Base-by-base conservation (phyloP, 2,113 vertebrate genomes). In the Nymphicus hollandicus region DNA sequence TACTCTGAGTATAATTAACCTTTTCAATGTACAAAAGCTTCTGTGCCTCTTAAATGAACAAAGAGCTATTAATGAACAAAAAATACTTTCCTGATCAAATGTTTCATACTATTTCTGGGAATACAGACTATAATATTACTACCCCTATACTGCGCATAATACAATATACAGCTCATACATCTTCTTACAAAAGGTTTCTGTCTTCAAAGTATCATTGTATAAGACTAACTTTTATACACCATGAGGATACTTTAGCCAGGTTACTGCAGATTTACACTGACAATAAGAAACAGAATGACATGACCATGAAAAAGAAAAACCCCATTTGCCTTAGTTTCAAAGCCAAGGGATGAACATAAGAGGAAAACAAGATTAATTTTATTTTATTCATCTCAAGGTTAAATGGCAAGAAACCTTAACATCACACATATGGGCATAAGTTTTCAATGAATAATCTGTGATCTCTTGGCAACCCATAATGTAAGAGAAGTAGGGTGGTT, bases 1-100 rank as follows among this genome's bases (percentile, higher is more conserved):
- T 96, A 96, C 88, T 95, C 93, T 69, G 74, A 89, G 86, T 65
- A 91, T 82, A 97, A 97, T 96, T 96, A 96, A 97, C 96, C 95
- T 97, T 95, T 92, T 64, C 93, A 89, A 91, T 29, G 28, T 85
- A 79, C 79, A 88, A 90, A 94, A 94, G 88, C 43, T 91, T 96
- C 89, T 64, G 65, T 70, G 61, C 81, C 84, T 95, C 86, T 92
- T 88, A 95, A 95, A 94, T 41, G 94, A 95, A 37, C 81, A 95
- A 89, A 96, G 80, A 89, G 52, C 69, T 93, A 72, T 91, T 95
- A 96, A 95, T 80, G 86, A 93, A 96, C 72, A 94, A 94, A 93
- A 93, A 80, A 86, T 43, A 90, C 58, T 68, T 89, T 74, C 53
- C 81, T 89, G 90, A 96, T 89, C 81, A 55, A 88, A 84, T 58